These are phyloP conservation scores for Coendou prehensilis DNA, from an alignment of 2,797 vertebrate genomes.

Conservation along the genomic window DNA sequence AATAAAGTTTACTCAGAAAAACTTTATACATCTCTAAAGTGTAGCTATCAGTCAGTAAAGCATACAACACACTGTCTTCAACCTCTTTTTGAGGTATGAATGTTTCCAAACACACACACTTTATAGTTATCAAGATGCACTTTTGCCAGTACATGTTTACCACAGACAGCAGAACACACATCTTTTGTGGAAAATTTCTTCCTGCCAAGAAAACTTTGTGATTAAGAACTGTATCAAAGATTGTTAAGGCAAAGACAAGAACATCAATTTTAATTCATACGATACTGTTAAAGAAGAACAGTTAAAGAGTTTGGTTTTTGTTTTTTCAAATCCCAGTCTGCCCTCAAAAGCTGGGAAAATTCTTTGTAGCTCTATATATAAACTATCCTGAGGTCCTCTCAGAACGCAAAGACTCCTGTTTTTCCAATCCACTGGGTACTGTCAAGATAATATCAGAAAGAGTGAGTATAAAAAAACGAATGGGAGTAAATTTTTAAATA, in stretches of 20 bases:
- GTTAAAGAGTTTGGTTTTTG: constrained; percentile 85
- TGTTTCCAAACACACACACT: constrained; percentile 61
- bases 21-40: constrained; percentile 71
- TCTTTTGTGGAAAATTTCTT: constrained; percentile 82
- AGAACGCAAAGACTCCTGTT: constrained; percentile 92
- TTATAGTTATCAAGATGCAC: constrained; percentile 77
- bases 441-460: constrained; percentile 94
- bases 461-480: constrained; percentile 92
- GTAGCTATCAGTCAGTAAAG: constrained; percentile 69
- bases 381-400: constrained; percentile 93
- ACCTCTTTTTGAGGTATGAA: constrained; percentile 83
- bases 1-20: constrained; percentile 74
- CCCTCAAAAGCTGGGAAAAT: constrained; percentile 90
- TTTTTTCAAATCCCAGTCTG: constrained; percentile 90
- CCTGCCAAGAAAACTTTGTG: constrained; percentile 86
- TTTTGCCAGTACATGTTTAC: constrained; percentile 82
- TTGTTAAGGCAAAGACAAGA: constrained; percentile 79
- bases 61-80: constrained; percentile 70
- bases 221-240: constrained; percentile 84
- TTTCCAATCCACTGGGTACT: constrained; percentile 93
- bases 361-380: constrained; percentile 91
- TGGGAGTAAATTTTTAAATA: constrained; percentile 89
- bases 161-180: constrained; percentile 81
- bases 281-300: constrained; percentile 88
- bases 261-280: constrained; percentile 83